These are phyloP conservation scores for Villa cingulata DNA, from an alignment of 2,888 invertebrate genomes.

Conservation along the genomic window DNA sequence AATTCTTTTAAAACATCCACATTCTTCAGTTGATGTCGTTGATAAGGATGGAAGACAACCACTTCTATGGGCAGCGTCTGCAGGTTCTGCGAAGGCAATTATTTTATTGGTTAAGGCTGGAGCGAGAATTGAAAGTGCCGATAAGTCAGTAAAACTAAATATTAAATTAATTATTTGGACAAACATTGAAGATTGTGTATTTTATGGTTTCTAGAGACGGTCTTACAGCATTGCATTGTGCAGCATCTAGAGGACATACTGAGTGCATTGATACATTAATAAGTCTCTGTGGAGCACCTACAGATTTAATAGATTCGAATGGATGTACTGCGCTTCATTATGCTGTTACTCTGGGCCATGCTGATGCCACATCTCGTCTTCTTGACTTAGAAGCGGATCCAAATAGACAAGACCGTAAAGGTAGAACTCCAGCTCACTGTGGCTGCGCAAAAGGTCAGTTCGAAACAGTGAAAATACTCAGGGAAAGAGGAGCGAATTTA, in stretches of 20 bases:
- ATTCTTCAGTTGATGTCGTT: slow-evolving; percentile 67
- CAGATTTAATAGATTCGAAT: slow-evolving; percentile 82
- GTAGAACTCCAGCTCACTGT: slow-evolving; percentile 85
- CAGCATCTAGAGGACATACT: slow-evolving; percentile 89
- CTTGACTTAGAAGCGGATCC: slow-evolving; percentile 83
- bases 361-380: slow-evolving; percentile 79
- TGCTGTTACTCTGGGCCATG: slow-evolving; percentile 89
- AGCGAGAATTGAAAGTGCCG: slow-evolving; percentile 65
- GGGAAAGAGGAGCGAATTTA: slow-evolving; percentile 67
- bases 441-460: slow-evolving; percentile 93
- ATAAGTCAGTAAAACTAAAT: slow-evolving; percentile 43
- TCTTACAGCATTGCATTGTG: slow-evolving; percentile 90
- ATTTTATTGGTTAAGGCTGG: slow-evolving; percentile 78
- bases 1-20: slow-evolving; percentile 63
- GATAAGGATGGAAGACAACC: slow-evolving; percentile 92
- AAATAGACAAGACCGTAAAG: slow-evolving; percentile 84
- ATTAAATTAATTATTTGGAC: background rate
- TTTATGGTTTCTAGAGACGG: slow-evolving; percentile 58
- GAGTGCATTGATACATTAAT: slow-evolving; percentile 81
- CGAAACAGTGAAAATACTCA: slow-evolving; percentile 64
- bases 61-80: slow-evolving; percentile 93
- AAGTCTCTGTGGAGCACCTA: slow-evolving; percentile 73
- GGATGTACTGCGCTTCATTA: slow-evolving; percentile 95
- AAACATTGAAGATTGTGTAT: background rate
- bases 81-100: slow-evolving; percentile 87